These are phyloP conservation scores for Spodoptera littoralis DNA, from an alignment of 2,888 invertebrate genomes.

Conservation along the genomic window DNA sequence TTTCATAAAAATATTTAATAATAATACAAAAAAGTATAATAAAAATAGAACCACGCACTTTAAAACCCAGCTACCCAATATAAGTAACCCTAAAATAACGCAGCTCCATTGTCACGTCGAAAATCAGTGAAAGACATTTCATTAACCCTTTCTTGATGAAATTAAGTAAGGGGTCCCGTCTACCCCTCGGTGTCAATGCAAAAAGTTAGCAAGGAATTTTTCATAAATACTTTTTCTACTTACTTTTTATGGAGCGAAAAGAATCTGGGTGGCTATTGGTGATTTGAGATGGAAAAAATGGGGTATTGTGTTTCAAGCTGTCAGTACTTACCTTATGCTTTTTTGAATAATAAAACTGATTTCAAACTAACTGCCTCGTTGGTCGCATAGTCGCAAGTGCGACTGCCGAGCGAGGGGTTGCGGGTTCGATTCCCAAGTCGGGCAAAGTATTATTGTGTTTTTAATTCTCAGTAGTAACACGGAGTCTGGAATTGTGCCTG, in stretches of 20 bases:
- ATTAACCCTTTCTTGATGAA: conserved; percentile 59
- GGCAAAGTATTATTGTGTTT: too few species aligned
- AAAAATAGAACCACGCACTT: not conserved
- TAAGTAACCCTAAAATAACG: conserved; percentile 48
- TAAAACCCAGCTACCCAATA: conserved; percentile 19
- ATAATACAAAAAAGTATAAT: not conserved
- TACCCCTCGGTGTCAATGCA: conserved; percentile 35
- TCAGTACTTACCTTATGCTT: too few species aligned
- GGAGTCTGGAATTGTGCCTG: too few species aligned
- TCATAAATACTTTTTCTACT: conserved; percentile 44
- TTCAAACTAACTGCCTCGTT: too few species aligned
- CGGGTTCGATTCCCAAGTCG: too few species aligned
- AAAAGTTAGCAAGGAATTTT: conserved; percentile 53
- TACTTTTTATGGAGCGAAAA: conserved; percentile 25
- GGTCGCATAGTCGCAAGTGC: too few species aligned
- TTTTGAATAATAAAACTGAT: too few species aligned
- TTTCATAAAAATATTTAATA: not conserved
- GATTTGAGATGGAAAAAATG: not conserved
- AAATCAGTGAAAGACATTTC: conserved; percentile 57
- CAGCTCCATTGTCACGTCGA: conserved; percentile 44
- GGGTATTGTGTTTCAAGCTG: not conserved
- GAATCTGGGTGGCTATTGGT: conserved; percentile 30
- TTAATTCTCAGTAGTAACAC: too few species aligned
- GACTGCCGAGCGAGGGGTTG: too few species aligned
- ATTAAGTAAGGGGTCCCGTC: conserved; percentile 50